Base-by-base conservation (phyloP, 1,140 invertebrate genomes). In the Anthonomus grandis region DNA sequence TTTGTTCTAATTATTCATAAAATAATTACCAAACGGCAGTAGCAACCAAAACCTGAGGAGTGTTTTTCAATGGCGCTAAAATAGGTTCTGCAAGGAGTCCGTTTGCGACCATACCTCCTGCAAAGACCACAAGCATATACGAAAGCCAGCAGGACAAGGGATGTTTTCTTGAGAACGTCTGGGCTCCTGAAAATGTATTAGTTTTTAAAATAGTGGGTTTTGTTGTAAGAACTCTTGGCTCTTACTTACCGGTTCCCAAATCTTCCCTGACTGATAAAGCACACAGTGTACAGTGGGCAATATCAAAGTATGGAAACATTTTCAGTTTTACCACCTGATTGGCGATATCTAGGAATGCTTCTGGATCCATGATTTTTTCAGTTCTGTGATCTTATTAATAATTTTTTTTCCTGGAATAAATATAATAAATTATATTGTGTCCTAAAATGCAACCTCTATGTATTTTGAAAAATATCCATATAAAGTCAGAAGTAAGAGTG, bases 301-400 rank as follows among this genome's bases (percentile, higher is more conserved):
- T 88, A 75, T 98, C 96, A 78, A 99, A 99, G 81, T 97, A 98
- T 27, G 97, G 97, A 76, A 90, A 98, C 95, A 98, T 98, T 83
- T 98, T 97, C 63, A 98, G 81, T 78, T 98, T 97, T 63, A 95
- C 95, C 75, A 98, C 93, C 83, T 95, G 92, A 77, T 97, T 97
- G 78, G 95, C 93, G 80, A 97, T 84, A 74, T 98, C 95, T 69
- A 98, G 82, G 77, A 97, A 97, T 38, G 93, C 88, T 83, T 97
- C 93, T 70, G 93, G 91, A 87, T 97, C 94, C 91, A 97, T 91
- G 38, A 38, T 18, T 46, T 36, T 23, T 41, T 34, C 24, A n/a
- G n/a, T n/a, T n/a, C n/a, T n/a, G n/a, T n/a, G n/a, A n/a, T n/a
- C n/a, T n/a, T n/a, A n/a, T n/a, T n/a, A n/a, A n/a, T n/a, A n/a